Conservation (phyloP, 2,113 vertebrate species). For the Salvator merianae region DNA sequence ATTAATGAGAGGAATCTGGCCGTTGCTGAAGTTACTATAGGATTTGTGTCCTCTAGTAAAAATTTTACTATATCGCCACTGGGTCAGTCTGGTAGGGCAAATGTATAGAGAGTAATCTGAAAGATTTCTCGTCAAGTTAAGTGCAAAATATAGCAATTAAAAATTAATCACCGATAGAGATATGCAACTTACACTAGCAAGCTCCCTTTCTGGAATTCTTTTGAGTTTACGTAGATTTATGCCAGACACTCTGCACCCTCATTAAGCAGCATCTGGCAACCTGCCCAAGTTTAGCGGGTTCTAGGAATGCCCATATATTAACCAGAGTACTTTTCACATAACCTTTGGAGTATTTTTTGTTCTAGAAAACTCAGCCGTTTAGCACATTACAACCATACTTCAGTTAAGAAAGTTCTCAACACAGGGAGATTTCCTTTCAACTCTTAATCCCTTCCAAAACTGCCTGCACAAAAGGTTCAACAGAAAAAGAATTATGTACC, state of each 20-base stretch:
- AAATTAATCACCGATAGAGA: constrained; percentile 70
- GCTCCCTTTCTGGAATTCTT: constrained; percentile 58
- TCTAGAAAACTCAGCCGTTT: constrained; percentile 80
- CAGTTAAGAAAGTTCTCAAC: constrained; percentile 67
- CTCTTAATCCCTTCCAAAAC: constrained; percentile 64
- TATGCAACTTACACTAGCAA: not conserved
- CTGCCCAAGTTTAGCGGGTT: constrained; percentile 76
- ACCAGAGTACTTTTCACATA: constrained; percentile 75
- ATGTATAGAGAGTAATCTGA: too few species aligned
- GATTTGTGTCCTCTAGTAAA: too few species aligned
- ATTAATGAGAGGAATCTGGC: too few species aligned
- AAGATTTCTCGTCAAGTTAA: constrained; percentile 33
- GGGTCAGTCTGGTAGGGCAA: too few species aligned
- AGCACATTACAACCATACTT: constrained; percentile 67
- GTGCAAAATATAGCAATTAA: constrained; percentile 64
- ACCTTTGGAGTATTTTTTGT: constrained; percentile 70
- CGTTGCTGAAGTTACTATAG: too few species aligned
- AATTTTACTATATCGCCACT: too few species aligned
- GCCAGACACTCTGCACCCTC: constrained; percentile 76
- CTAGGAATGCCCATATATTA: constrained; percentile 82
- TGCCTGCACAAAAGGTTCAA: constrained; percentile 59
- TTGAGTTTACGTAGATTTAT: constrained; percentile 67
- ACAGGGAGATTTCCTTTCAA: constrained; percentile 67
- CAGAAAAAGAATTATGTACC: constrained; percentile 52
- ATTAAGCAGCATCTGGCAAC: constrained; percentile 80